Evolutionary conservation across 2,888 invertebrate genomes (phyloP).

Genomic region (Slavum lentiscoides): DNA sequence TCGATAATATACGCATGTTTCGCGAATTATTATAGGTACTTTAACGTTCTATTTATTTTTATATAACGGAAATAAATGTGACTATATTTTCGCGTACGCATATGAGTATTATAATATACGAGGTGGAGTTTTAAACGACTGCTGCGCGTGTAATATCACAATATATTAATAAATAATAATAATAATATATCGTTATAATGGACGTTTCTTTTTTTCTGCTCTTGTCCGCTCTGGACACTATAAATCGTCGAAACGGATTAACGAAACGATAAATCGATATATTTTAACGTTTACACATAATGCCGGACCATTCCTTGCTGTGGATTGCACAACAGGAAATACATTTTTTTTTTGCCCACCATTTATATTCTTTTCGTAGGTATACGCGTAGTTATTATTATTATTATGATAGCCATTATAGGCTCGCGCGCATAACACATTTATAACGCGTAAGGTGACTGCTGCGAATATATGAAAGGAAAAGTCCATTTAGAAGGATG

Average conservation of each 20-base stretch:
- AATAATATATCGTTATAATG: conserved; percentile 7
- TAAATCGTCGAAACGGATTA: conserved; percentile 37
- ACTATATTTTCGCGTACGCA: too few relatives aligned
- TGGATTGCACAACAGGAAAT: conserved; percentile 49
- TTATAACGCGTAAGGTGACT: conserved; percentile 25
- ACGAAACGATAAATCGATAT: conserved; percentile 37
- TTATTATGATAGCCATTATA: background rate
- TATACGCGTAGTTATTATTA: background rate
- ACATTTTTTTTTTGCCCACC: background rate
- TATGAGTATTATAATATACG: too few relatives aligned
- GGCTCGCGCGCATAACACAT: conserved; percentile 11
- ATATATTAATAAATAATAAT: background rate
- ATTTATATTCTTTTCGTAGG: background rate
- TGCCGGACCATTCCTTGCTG: background rate
- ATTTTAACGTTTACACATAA: conserved; percentile 3
- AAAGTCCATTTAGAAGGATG: conserved; percentile 45
- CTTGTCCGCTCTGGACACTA: background rate
- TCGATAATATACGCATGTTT: too few relatives aligned
- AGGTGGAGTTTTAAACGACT: conserved; percentile 3
- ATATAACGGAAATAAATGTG: too few relatives aligned
- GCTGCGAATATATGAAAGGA: conserved; percentile 23
- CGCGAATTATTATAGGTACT: too few relatives aligned
- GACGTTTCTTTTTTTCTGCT: background rate
- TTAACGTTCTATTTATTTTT: too few relatives aligned
- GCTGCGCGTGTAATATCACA: too few relatives aligned